phyloP scores from a whole-genome alignment of 2,888 invertebrate species.

The Schizaphis graminum region DNA sequence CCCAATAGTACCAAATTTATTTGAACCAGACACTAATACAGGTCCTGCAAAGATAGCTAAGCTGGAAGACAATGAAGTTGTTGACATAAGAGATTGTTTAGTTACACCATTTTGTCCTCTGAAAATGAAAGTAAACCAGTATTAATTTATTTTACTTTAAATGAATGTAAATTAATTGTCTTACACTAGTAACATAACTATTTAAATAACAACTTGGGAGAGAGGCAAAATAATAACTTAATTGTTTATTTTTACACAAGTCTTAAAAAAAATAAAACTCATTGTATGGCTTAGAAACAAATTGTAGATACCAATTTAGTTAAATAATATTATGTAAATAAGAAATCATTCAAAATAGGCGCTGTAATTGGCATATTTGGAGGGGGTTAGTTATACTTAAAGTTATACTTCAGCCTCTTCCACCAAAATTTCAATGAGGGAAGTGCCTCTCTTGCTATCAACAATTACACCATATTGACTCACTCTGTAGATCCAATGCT shows the following conservation, averaged over 20 bases:
- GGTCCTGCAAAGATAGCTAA: slow-evolving; percentile 67
- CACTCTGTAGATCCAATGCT: slow-evolving; percentile 76
- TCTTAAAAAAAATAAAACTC: too few relatives aligned
- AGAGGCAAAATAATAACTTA: too few relatives aligned
- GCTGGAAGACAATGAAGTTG: slow-evolving; percentile 66
- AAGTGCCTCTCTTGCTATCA: too few relatives aligned
- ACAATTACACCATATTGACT: slow-evolving; percentile 67
- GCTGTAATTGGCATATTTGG: too few relatives aligned
- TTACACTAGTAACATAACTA: slow-evolving; percentile 68
- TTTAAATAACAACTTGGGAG: too few relatives aligned
- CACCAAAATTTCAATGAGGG: too few relatives aligned
- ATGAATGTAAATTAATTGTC: slow-evolving; percentile 73
- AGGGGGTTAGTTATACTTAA: too few relatives aligned
- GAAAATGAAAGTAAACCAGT: slow-evolving; percentile 18
- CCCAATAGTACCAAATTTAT: slow-evolving; percentile 67
- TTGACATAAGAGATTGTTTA: slow-evolving; percentile 64
- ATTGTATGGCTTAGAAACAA: too few relatives aligned
- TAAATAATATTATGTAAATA: too few relatives aligned
- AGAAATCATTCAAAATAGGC: too few relatives aligned
- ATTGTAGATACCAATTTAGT: too few relatives aligned
- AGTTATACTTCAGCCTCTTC: not conserved
- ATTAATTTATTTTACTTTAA: not conserved
- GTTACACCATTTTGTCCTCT: slow-evolving; percentile 63
- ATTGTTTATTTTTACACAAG: too few relatives aligned
- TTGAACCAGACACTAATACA: slow-evolving; percentile 64